Evolutionary conservation across 2,113 vertebrate species (phyloP), one percentile per base, ranked within the genome.

Genomic region (Turnix velox): DNA sequence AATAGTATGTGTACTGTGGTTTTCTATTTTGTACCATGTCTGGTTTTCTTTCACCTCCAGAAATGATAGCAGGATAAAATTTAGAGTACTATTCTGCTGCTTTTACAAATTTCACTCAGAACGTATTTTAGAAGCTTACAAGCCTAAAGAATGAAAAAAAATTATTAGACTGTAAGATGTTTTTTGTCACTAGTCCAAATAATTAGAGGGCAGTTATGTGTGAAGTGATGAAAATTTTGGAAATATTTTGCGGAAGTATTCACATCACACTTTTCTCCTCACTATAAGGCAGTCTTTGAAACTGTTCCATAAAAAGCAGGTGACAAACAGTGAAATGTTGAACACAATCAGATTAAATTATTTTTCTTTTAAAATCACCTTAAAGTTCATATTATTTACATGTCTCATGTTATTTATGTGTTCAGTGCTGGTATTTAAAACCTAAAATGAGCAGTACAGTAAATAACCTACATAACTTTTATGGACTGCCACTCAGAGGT

Each of bases 1-100:
- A 27, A 14, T 30, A 37, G 13, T 54, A 4, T 37, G 18, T 13
- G 12, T 46, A 2, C 0, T 0, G 19, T 25, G 2, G 7, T 72
- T 67, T 92, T 79, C 40, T 74, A 12, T 1, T 84, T 84, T 75
- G 48, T 75, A n/a, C 25, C 3, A 1, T 30, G 31, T 57, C 57
- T 87, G 17, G 5, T 73, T 87, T 69, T 74, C 31, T 74, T 85
- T 65, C 18, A 67, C 12, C 5, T 79, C 18, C 25, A 28, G n/a
- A 58, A 89, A 72, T 25, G 7, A 61, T 4, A 37, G 27, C 19
- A 39, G 30, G 39, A 58, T 86, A 45, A 79, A 92, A 67, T 42
- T 42, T 18, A 85, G 28, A 52, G 37, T 11, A 43, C 58, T 68
- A 19, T 4, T 81, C 43, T 61, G 14, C 18, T 59, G 15, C 3